Conservation (phyloP, 2,113 vertebrate genomes). For the Morone chrysops region DNA sequence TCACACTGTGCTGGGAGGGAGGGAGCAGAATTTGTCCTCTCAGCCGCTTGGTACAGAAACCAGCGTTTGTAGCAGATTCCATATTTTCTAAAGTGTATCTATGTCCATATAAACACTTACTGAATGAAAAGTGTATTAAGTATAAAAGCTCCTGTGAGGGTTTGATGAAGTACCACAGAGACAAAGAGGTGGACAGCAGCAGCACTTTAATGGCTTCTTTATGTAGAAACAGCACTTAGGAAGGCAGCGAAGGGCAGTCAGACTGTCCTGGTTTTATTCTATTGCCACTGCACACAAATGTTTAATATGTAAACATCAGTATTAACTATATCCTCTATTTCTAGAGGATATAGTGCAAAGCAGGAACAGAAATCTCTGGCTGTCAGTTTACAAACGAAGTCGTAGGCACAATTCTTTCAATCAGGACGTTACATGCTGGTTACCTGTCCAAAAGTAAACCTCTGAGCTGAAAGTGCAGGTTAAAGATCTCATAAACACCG, state of each 20-base stretch:
- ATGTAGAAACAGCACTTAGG: neutral
- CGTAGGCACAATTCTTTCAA: neutral
- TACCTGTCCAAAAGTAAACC: conserved; percentile 13
- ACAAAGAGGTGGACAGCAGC: neutral
- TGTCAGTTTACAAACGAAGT: neutral
- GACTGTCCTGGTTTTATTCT: neutral
- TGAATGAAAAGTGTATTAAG: too few species aligned
- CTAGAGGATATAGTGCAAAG: neutral
- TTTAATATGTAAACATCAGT: neutral
- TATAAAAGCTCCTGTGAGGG: neutral
- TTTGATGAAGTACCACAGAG: neutral
- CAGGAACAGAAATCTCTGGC: conserved; percentile 11
- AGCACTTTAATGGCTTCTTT: neutral
- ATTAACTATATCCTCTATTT: neutral
- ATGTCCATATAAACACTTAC: too few species aligned
- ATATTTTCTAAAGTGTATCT: too few species aligned
- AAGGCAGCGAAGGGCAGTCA: neutral
- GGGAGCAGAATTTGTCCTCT: too few species aligned
- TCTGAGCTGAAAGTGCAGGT: neutral
- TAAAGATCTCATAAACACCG: too few species aligned
- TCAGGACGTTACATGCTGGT: neutral
- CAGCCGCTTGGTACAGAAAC: too few species aligned
- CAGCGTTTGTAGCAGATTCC: too few species aligned
- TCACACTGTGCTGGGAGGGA: too few species aligned
- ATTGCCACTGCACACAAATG: neutral